Evolutionary conservation across 1,140 invertebrate species (phyloP).

Genomic region (Meteorus sp.): DNA sequence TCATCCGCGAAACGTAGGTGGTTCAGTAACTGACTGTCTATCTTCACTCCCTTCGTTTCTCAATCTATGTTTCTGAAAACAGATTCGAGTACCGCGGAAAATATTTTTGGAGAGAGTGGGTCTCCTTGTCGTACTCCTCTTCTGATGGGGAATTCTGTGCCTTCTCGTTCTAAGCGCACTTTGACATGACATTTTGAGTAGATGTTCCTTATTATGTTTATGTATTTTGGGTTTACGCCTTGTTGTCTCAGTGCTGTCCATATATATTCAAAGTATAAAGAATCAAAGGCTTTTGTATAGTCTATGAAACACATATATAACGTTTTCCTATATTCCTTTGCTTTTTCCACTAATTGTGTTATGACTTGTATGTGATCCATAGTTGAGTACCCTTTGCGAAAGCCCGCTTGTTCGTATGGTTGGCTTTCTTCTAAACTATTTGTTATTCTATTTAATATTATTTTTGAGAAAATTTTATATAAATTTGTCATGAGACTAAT

Average conservation of each 20-base stretch:
- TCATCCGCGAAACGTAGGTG: not conserved
- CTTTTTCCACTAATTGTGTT: not conserved
- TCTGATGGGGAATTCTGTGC: not conserved
- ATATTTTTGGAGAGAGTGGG: not conserved
- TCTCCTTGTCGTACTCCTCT: not conserved
- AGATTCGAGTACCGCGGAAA: not conserved
- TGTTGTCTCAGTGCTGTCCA: not conserved
- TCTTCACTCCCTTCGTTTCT: not conserved
- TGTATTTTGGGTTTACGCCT: not conserved
- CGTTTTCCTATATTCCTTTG: too few relatives aligned
- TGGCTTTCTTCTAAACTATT: too few relatives aligned
- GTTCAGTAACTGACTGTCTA: not conserved
- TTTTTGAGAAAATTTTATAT: too few relatives aligned
- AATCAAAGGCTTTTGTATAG: constrained; percentile 6
- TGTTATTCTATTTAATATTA: too few relatives aligned
- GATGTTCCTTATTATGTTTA: not conserved
- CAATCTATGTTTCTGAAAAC: not conserved
- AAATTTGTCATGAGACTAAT: too few relatives aligned
- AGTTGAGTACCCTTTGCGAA: too few relatives aligned
- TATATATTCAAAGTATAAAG: not conserved
- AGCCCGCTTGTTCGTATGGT: too few relatives aligned
- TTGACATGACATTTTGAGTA: not conserved
- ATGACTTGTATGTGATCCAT: not conserved
- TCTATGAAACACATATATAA: too few relatives aligned
- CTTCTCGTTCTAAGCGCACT: not conserved